phyloP scores from a whole-genome alignment of 2,797 vertebrate species.

The Rhinella marina region DNA sequence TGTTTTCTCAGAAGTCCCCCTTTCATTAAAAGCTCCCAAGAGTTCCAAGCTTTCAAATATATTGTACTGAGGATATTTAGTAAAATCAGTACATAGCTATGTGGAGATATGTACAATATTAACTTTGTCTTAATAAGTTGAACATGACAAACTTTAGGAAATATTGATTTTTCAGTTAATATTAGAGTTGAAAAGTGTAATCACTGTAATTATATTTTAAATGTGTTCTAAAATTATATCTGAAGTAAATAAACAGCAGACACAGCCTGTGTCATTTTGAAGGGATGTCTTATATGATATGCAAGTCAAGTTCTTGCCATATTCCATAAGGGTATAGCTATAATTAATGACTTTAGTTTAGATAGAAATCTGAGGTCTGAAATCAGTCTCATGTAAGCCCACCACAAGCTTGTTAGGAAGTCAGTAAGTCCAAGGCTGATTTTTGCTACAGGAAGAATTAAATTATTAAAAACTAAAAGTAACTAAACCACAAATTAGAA shows the following conservation, averaged over 20 bases:
- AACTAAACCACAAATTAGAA: too few relatives aligned
- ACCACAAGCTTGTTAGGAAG: too few relatives aligned
- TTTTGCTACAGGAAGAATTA: background rate
- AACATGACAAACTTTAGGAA: background rate
- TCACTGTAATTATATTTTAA: background rate
- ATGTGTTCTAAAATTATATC: background rate
- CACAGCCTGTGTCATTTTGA: too few relatives aligned
- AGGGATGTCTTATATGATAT: too few relatives aligned
- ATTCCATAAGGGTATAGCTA: too few relatives aligned
- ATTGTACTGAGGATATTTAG: background rate
- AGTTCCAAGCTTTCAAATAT: background rate
- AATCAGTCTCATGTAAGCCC: too few relatives aligned
- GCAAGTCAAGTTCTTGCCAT: too few relatives aligned
- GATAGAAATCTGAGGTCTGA: too few relatives aligned
- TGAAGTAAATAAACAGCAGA: background rate
- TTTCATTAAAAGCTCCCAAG: constrained; percentile 31
- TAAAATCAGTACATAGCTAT: background rate
- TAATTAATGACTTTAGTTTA: too few relatives aligned
- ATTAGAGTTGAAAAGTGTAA: background rate
- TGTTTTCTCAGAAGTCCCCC: background rate
- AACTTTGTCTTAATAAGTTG: background rate
- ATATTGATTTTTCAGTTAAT: background rate
- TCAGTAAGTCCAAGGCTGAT: background rate
- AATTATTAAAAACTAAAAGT: too few relatives aligned
- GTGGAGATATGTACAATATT: background rate